Evolutionary conservation across 2,797 vertebrate species (phyloP).

Genomic region (Sphenodon punctatus): DNA sequence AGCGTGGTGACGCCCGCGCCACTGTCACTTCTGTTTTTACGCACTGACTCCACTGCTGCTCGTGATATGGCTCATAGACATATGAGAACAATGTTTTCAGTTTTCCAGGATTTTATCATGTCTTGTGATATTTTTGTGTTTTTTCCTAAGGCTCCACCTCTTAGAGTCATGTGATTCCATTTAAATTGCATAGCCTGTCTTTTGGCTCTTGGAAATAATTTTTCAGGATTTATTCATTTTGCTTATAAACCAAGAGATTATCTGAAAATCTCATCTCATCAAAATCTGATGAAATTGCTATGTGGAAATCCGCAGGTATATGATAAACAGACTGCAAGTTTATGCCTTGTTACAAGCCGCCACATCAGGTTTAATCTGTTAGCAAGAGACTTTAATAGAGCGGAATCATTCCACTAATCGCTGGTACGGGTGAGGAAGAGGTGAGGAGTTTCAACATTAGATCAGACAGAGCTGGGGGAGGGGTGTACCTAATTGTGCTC

Average conservation of each 20-base stretch:
- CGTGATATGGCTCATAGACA: not conserved
- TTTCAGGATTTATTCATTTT: conserved; percentile 10
- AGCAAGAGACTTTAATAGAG: conserved; percentile 6
- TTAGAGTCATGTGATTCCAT: no score
- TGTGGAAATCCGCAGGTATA: conserved; percentile 29
- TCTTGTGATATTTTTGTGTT: no score
- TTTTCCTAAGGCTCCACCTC: no score
- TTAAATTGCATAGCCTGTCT: conserved; percentile 34
- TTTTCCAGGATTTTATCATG: no score
- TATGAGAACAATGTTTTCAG: not conserved
- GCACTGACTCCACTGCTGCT: not conserved
- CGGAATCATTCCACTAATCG: not conserved
- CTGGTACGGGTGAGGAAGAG: not conserved
- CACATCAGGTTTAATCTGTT: conserved; percentile 1
- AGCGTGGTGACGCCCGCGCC: no score
- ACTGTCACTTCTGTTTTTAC: no score
- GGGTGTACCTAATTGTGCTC: not conserved
- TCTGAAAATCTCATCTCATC: conserved; percentile 16
- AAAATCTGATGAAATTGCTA: conserved; percentile 24
- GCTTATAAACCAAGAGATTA: not conserved
- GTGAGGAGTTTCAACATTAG: not conserved
- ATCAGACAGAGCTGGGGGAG: not conserved
- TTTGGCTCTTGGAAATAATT: conserved; percentile 9
- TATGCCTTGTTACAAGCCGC: conserved; percentile 13
- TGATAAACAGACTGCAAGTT: conserved; percentile 26